Conservation (phyloP, 2,113 vertebrate species). For the Cottus gobio region DNA sequence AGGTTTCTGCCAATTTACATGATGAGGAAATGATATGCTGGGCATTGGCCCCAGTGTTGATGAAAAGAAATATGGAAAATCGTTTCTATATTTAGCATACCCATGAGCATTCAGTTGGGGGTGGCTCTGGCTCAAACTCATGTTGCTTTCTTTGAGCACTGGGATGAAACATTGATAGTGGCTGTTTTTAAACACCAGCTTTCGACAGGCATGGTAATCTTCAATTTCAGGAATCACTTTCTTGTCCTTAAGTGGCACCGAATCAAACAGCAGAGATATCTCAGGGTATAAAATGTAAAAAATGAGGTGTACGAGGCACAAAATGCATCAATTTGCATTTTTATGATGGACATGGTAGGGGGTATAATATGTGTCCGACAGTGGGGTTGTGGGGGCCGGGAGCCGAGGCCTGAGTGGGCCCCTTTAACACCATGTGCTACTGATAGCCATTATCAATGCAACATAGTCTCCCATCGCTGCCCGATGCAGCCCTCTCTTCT, state of each 20-base stretch:
- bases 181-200: constrained; percentile 62
- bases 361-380: constrained; percentile 37
- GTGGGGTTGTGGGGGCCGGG: not conserved
- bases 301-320: constrained; percentile 22
- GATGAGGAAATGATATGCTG: constrained; percentile 76
- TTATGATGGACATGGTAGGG: constrained; percentile 40
- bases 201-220: constrained; percentile 70
- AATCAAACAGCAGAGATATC: constrained; percentile 54
- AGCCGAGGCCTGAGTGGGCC: constrained; percentile 1
- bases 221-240: constrained; percentile 54
- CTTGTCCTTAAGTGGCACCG: constrained; percentile 49
- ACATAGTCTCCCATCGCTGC: constrained; percentile 10
- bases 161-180: constrained; percentile 50
- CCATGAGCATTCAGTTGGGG: constrained; percentile 50
- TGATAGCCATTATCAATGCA: constrained; percentile 47
- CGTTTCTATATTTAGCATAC: constrained; percentile 77
- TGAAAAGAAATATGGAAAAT: constrained; percentile 80
- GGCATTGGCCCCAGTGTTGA: constrained; percentile 69
- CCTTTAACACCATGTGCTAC: constrained; percentile 21
- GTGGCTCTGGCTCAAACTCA: constrained; percentile 52
- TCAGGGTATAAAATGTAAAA: constrained; percentile 26
- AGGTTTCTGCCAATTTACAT: constrained; percentile 78
- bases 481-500: constrained; percentile 4
- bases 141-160: constrained; percentile 44
- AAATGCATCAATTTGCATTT: constrained; percentile 53